Percentiles rank a stretch among this genome's conserved stretches.
Evolutionary conservation across 2,888 invertebrate genomes (phyloP).

Genomic region (Lasioglossum calceatum): DNA sequence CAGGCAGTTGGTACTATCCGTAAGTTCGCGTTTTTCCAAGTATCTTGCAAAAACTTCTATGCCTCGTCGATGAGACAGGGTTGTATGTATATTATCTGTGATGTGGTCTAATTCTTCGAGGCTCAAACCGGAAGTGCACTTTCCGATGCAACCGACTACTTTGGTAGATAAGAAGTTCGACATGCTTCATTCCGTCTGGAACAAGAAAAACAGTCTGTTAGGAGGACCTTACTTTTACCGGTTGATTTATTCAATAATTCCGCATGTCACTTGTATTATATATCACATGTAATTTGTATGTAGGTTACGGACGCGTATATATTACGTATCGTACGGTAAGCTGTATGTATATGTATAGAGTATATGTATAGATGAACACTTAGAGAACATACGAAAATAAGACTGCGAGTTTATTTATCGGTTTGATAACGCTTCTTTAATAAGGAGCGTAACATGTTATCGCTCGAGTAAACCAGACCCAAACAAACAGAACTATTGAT

Average conservation of each 20-base stretch:
- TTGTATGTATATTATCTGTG: constrained; percentile 75
- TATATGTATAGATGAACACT: too few relatives aligned
- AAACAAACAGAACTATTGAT: constrained; percentile 52
- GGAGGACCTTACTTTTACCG: background rate
- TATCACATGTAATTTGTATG: too few relatives aligned
- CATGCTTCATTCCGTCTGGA: constrained; percentile 63
- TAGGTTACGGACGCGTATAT: background rate
- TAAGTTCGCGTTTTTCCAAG: constrained; percentile 62
- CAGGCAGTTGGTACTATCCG: constrained; percentile 72
- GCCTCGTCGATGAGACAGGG: constrained; percentile 70
- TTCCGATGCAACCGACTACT: constrained; percentile 77
- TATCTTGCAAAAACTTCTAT: constrained; percentile 74
- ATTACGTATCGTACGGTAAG: background rate
- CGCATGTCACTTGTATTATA: too few relatives aligned
- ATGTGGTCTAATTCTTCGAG: constrained; percentile 74
- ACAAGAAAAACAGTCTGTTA: background rate
- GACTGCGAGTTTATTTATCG: constrained; percentile 25
- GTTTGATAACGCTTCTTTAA: background rate
- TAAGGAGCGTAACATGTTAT: constrained; percentile 2
- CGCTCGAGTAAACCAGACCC: background rate
- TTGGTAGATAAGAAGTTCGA: constrained; percentile 53
- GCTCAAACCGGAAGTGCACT: constrained; percentile 76
- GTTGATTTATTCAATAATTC: background rate
- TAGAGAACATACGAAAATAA: background rate
- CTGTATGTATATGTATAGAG: too few relatives aligned